Base-by-base conservation (phyloP, 2,797 vertebrate genomes). In the Clamator glandarius region DNA sequence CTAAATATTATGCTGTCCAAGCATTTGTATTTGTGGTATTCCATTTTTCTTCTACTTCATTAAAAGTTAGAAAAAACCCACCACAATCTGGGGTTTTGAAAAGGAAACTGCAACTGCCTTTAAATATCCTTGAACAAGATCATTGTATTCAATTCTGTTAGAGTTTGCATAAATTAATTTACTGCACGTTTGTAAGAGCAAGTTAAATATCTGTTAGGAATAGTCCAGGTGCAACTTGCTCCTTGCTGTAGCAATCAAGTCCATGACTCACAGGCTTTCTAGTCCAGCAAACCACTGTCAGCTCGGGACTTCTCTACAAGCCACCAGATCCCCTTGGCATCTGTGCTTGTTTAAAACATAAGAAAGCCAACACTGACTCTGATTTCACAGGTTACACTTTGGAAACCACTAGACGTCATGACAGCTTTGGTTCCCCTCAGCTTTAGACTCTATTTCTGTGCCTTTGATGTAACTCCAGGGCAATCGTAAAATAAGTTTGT, bases 291-390 rank as follows among this genome's bases (percentile, higher is more conserved):
- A 42, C 7, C 51, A 28, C 8, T 73, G 50, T 21, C 31, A 89
- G 23, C 35, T 51, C 28, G 59, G 50, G 48, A 28, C 44, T 84
- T 61, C 42, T 89, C 55, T 48, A 24, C 63, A 76, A 52, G 55
- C 21, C 77, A 70, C 46, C 51, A 64, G 35, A 31, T 17, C 14
- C 15, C 11, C 12, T 48, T 66, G 48, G 15, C 42, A 26, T 29
- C 78, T 59, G 72, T 28, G 52, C 5, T 2, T 81, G 33, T 11
- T 87, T 61, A 44, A 77, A 87, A 76, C 5, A 5, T n/a, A 31
- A 50, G 29, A 26, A 80, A 80, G 41, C 61, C 35, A 46, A 51
- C 0, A 0, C 28, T 82, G 0, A 0, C 50, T 66, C 5, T 12
- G 21, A 48, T 61, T 77, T 90, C 50, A 54, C 18, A 67, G 29